Evolutionary conservation across 2,113 vertebrate genomes (phyloP).

Genomic region (Gnathonemus echidnorhynchus): DNA sequence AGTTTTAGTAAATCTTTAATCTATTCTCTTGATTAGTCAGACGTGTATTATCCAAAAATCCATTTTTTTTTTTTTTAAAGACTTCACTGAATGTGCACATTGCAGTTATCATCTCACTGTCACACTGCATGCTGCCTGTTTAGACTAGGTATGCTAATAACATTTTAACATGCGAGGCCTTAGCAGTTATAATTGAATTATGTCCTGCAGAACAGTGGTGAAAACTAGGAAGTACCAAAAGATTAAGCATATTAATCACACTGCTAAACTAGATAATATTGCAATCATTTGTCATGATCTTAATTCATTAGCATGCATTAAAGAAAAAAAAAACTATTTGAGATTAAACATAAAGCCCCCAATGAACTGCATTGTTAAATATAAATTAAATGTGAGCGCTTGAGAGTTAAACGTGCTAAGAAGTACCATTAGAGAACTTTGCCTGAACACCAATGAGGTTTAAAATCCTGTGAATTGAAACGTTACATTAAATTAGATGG

Average conservation of each 20-base stretch:
- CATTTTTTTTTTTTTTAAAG: background rate
- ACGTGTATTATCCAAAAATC: background rate
- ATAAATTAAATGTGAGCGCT: slow-evolving; percentile 6
- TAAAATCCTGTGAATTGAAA: slow-evolving; percentile 5
- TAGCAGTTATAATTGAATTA: background rate
- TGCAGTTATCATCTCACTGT: background rate
- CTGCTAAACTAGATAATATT: background rate
- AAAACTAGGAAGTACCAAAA: background rate
- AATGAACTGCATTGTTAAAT: slow-evolving; percentile 7
- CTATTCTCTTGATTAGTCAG: background rate
- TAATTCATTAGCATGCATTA: slow-evolving; percentile 5
- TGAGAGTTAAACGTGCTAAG: slow-evolving; percentile 1
- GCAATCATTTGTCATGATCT: background rate
- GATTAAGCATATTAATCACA: background rate
- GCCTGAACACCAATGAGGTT: slow-evolving; percentile 5
- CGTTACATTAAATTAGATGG: slow-evolving; percentile 7
- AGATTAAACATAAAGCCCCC: slow-evolving; percentile 1
- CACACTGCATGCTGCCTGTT: background rate
- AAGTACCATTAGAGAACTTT: slow-evolving; percentile 1
- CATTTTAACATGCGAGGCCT: background rate
- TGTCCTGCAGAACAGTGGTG: background rate
- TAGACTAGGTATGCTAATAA: background rate
- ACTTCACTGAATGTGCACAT: background rate
- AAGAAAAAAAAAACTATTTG: slow-evolving; percentile 7
- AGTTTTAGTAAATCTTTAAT: background rate